Base-by-base conservation (phyloP, 1,140 invertebrate genomes). In the Diachasma alloeum region DNA sequence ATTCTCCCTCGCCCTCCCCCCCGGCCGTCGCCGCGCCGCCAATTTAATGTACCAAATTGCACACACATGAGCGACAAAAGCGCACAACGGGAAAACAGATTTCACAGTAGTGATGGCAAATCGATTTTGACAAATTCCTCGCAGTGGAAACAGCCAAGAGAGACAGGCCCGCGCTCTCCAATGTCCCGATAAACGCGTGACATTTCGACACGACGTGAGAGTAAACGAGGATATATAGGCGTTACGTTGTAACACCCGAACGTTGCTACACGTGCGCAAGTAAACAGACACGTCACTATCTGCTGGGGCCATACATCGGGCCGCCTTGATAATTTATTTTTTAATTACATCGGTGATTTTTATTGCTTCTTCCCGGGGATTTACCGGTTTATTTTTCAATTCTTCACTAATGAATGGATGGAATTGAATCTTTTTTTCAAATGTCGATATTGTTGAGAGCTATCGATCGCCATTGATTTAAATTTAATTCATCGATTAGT, bases 131-230 rank as follows among this genome's bases (percentile, higher is more conserved):
- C 66, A 68, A 68, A 68, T 68, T 68, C 31, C 31, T 37, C 66
- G 66, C 26, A 37, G 66, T 68, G 36, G 36, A 68, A 68, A 39
- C 66, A 68, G 66, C 36, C 31, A 68, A 68, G 66, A 31, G 0
- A 68, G 66, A 68, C 66, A 68, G 15, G 53, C 11, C 59, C 36
- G 24, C 4, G 11, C 66, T 15, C 31, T 68, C 36, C 10, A 68
- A 68, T 68, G 36, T 36, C 24, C 36, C 66, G 66, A 68, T 68
- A 68, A 53, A 72, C 48, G 48, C 44, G 44, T 72, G 70, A 72
- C 70, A 72, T 72, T 72, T 72, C 70, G 70, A 72, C 70, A 72
- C 48, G 46, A 72, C 46, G 70, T 56, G 70, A 72, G 70, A 53
- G 48, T 53, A 72, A 72, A 56, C 46, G 70, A 72, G 24, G 53